Evolutionary conservation across 1,140 invertebrate genomes (phyloP), one percentile per base, ranked within the genome.

Genomic region (Solen grandis): DNA sequence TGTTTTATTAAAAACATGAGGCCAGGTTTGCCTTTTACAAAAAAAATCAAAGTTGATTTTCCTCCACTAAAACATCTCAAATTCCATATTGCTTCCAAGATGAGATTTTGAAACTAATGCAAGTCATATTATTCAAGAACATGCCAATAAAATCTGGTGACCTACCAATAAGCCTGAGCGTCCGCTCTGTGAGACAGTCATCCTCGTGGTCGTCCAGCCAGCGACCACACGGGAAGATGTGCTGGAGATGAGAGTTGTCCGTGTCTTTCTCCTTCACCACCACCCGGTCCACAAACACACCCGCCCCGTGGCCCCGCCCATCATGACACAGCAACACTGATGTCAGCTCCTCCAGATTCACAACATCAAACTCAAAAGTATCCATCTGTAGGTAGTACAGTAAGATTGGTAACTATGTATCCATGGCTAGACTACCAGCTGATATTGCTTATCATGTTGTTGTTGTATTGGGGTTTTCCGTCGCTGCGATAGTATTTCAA

Each of bases 141-240:
- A n/a, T n/a, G n/a, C n/a, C n/a, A n/a, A n/a, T n/a, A n/a, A n/a
- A n/a, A n/a, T n/a, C n/a, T n/a, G n/a, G n/a, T 68, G 5, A 19
- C 35, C 77, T 70, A 86, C 86, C 84, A 29, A 87, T 81, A 19
- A 69, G 63, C 80, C 83, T 83, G 0, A 90, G 69, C 38, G 65
- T 81, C 55, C 86, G 84, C 52, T 86, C 83, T 22, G 79, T 88
- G 29, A 83, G 79, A 33, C 86, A 86, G 73, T 90, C 88, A 80
- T 83, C 85, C 63, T 87, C 87, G 76, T 86, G 84, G 16, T 82
- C 77, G 57, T 90, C 88, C 60, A 90, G 76, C 88, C 88, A 90
- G n/a, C 80, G 79, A n/a, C 82, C 78, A 66, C 87, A 89, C 10
- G 88, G 86, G 72, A 89, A 88, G 16, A 88, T 57, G 66, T 78